Percentiles rank a stretch among this genome's conserved stretches.
phyloP scores from a whole-genome alignment of 2,888 invertebrate genomes.

The Drosophila robusta region DNA sequence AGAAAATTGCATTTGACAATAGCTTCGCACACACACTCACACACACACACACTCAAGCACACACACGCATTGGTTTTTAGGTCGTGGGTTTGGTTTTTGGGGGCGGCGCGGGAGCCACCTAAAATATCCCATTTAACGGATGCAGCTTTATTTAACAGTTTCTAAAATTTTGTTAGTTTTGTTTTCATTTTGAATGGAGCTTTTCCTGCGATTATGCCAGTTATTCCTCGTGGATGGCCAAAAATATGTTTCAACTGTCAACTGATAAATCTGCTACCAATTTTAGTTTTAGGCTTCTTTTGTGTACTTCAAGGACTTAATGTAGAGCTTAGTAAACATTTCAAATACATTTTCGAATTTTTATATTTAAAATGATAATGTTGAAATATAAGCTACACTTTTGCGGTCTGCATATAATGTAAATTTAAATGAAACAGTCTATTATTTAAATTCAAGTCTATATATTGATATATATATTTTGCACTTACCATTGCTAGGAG shows the following conservation, averaged over 20 bases:
- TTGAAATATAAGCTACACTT: too few relatives aligned
- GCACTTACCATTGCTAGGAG: too few relatives aligned
- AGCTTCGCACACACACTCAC: constrained; percentile 43
- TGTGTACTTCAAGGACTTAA: neutral
- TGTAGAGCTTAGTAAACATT: neutral
- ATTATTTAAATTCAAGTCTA: too few relatives aligned
- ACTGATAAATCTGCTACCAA: constrained; percentile 15
- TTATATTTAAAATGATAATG: too few relatives aligned
- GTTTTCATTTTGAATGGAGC: constrained; percentile 1
- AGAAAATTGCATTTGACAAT: constrained; percentile 82
- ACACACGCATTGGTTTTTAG: constrained; percentile 40
- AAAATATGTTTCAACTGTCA: constrained; percentile 16
- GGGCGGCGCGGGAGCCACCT: constrained; percentile 8
- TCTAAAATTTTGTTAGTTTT: constrained; percentile 18
- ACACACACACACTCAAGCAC: constrained; percentile 15
- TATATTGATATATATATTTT: too few relatives aligned
- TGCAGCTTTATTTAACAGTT: constrained; percentile 25
- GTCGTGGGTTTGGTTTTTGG: constrained; percentile 49
- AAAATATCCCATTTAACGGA: constrained; percentile 17
- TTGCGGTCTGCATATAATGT: too few relatives aligned
- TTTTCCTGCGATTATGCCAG: constrained; percentile 19
- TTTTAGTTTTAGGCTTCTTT: neutral
- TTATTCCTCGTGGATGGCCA: neutral
- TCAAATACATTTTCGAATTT: neutral
- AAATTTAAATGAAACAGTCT: too few relatives aligned